Evolutionary conservation across 2,113 vertebrate genomes (phyloP).

Genomic region (Odocoileus hemionus): DNA sequence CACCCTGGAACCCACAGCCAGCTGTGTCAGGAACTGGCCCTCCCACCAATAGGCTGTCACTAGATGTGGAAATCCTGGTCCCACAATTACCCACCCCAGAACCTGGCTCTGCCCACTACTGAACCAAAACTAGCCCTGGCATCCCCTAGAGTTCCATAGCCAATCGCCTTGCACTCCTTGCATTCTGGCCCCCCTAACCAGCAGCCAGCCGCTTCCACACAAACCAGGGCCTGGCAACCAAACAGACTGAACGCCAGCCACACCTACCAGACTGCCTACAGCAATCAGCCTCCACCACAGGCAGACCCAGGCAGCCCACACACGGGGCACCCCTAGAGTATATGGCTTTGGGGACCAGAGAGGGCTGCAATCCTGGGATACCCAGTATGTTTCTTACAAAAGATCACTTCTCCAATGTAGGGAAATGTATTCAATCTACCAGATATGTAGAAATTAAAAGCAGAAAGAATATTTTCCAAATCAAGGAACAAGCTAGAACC

Average conservation of each 20-base stretch:
- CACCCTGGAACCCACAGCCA: background rate
- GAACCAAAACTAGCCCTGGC: background rate
- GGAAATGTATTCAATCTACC: background rate
- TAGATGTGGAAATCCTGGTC: background rate
- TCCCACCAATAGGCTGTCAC: background rate
- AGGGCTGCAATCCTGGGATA: background rate
- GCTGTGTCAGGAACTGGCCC: background rate
- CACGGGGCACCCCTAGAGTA: background rate
- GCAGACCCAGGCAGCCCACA: background rate
- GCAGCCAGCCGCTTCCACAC: background rate
- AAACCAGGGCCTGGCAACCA: background rate
- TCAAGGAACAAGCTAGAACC: background rate
- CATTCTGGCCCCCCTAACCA: no score
- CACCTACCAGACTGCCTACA: background rate
- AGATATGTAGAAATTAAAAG: background rate
- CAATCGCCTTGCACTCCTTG: background rate
- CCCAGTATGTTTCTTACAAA: accelerated
- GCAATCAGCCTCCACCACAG: background rate
- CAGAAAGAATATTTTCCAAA: background rate
- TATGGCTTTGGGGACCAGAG: background rate
- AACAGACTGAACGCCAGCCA: background rate
- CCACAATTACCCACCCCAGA: background rate
- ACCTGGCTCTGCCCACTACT: background rate
- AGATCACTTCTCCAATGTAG: background rate
- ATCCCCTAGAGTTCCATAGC: background rate